Conservation (phyloP, 2,888 invertebrate genomes). For the Gibbula magus region DNA sequence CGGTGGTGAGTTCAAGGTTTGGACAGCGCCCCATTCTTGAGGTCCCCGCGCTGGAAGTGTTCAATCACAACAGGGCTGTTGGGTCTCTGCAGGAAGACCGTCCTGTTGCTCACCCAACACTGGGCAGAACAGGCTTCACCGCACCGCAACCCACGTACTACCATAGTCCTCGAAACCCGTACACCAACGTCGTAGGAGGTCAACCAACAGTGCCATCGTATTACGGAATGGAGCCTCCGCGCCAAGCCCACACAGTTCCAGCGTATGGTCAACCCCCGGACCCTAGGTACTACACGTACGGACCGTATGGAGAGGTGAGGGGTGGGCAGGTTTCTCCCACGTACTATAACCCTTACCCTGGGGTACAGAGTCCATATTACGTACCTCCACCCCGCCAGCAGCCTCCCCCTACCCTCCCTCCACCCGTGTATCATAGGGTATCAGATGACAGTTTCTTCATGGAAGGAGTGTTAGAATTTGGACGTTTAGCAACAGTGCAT, state of each 20-base stretch:
- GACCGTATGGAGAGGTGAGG: constrained; percentile 36
- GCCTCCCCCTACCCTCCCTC: neutral
- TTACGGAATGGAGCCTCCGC: neutral
- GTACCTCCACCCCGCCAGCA: constrained; percentile 1
- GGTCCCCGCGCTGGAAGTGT: constrained; percentile 41
- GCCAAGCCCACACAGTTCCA: neutral
- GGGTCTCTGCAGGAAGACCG: constrained; percentile 17
- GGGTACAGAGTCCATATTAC: constrained; percentile 30
- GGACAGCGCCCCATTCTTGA: constrained; percentile 46
- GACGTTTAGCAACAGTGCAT: constrained; percentile 41
- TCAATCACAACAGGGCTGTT: neutral
- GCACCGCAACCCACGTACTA: constrained; percentile 10
- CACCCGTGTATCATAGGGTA: neutral
- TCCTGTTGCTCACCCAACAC: neutral
- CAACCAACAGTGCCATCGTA: constrained; percentile 16
- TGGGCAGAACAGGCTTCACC: constrained; percentile 19
- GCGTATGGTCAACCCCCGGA: neutral
- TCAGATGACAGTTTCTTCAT: constrained; percentile 29
- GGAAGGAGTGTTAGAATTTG: constrained; percentile 41
- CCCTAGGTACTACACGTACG: constrained; percentile 30
- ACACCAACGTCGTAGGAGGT: constrained; percentile 21
- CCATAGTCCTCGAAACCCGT: constrained; percentile 10
- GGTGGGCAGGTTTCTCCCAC: constrained; percentile 17
- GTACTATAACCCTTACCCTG: constrained; percentile 31
- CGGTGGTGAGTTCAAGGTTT: constrained; percentile 43